Conservation (phyloP, 2,113 vertebrate species). For the Platanista minor region DNA sequence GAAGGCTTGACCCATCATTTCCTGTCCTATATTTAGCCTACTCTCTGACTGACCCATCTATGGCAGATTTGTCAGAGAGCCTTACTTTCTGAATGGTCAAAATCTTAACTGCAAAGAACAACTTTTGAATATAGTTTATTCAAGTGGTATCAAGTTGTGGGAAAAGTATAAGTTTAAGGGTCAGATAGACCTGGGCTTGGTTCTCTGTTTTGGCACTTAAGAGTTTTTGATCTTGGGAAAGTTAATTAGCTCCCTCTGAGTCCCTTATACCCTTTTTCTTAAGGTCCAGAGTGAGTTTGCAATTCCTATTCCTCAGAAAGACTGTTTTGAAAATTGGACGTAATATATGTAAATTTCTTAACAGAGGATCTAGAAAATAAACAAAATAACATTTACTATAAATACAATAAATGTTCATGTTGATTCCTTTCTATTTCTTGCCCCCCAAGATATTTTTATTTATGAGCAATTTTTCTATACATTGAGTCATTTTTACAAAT, state of each 20-base stretch:
- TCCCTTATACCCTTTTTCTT: neutral
- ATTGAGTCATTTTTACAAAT: neutral
- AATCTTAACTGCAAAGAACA: neutral
- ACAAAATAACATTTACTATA: neutral
- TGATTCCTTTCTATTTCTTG: neutral
- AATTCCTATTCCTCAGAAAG: neutral
- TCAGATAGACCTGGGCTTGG: neutral
- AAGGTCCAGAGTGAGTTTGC: neutral
- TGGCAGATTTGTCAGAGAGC: neutral
- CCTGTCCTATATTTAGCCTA: neutral
- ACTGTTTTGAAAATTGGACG: neutral
- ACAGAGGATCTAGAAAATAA: neutral
- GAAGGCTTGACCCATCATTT: neutral
- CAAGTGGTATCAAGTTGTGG: neutral
- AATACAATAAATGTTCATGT: neutral
- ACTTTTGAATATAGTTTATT: neutral
- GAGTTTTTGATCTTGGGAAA: neutral
- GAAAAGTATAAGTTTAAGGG: neutral
- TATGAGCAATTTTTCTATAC: neutral
- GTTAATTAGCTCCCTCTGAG: neutral
- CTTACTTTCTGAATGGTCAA: neutral
- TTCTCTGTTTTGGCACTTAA: neutral
- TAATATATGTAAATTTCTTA: neutral
- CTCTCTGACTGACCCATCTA: neutral
- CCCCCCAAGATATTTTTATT: neutral